Percentiles rank a stretch among this genome's conserved stretches.
phyloP scores from a whole-genome alignment of 1,140 invertebrate genomes.

The Philotrypesis tridentata region DNA sequence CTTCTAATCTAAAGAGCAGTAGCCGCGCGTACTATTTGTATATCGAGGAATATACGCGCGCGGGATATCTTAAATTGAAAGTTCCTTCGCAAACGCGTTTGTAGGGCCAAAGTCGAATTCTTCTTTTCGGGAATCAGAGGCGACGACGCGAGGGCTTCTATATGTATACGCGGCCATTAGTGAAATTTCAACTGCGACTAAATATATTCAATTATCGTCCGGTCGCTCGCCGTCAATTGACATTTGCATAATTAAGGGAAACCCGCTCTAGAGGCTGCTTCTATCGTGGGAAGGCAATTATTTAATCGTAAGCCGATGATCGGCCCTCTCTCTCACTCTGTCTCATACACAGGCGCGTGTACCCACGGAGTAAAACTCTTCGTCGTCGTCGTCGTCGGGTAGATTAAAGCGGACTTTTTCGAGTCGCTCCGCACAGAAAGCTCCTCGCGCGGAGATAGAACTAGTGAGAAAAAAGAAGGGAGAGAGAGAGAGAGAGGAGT shows the following conservation, averaged over 20 bases:
- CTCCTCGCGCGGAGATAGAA: slow-evolving; percentile 27
- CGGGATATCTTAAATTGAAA: background rate
- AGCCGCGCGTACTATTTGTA: background rate
- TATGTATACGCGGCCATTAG: background rate
- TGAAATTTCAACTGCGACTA: background rate
- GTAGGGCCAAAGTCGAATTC: too few species aligned
- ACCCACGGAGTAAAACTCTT: background rate
- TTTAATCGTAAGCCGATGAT: slow-evolving; percentile 42
- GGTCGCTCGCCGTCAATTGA: background rate
- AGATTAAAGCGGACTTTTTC: slow-evolving; percentile 47
- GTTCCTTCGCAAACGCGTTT: too few species aligned
- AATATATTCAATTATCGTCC: slow-evolving; percentile 13
- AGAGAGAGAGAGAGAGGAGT: slow-evolving; percentile 42
- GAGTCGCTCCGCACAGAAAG: slow-evolving; percentile 20
- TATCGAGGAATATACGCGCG: background rate
- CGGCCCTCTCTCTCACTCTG: slow-evolving; percentile 28
- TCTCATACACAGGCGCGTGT: background rate
- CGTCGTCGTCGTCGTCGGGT: slow-evolving; percentile 20
- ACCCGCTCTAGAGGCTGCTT: background rate
- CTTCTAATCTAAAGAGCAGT: background rate
- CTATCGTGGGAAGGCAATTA: slow-evolving; percentile 46
- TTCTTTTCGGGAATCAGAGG: too few species aligned
- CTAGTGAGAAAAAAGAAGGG: slow-evolving; percentile 25
- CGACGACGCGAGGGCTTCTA: too few species aligned
- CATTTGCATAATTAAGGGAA: slow-evolving; percentile 14